These are phyloP conservation scores for Neogale vison DNA, from an alignment of 2,113 vertebrate genomes.

Conservation along the genomic window DNA sequence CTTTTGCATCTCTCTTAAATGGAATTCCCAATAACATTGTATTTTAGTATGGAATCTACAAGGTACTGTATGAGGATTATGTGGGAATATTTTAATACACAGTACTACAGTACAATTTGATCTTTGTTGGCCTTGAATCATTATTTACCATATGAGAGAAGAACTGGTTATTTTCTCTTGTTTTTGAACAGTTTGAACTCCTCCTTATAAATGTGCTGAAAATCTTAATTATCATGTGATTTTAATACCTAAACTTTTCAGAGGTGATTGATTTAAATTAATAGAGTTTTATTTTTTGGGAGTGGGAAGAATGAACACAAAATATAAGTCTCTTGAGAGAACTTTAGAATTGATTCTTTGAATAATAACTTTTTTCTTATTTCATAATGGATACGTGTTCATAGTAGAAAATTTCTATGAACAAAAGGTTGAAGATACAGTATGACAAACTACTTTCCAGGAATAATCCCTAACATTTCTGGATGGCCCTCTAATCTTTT, in stretches of 20 bases:
- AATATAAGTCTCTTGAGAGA: not conserved
- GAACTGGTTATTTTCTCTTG: not conserved
- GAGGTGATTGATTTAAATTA: conserved; percentile 42
- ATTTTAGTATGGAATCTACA: conserved; percentile 1
- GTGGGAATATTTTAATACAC: not conserved
- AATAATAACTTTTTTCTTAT: not conserved
- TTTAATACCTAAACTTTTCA: conserved; percentile 43
- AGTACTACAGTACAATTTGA: conserved; percentile 25
- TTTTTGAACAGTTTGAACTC: conserved; percentile 45
- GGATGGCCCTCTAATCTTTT: not conserved
- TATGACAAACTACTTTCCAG: not conserved
- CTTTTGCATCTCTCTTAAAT: not conserved
- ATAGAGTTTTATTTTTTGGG: conserved; percentile 37
- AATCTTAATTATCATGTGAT: conserved; percentile 47
- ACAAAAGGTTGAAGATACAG: conserved; percentile 5
- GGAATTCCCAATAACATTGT: not conserved
- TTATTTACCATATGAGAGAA: not conserved
- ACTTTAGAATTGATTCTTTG: conserved; percentile 51
- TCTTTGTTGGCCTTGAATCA: conserved; percentile 23
- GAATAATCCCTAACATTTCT: not conserved
- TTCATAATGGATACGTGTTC: not conserved
- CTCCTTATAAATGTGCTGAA: conserved; percentile 29
- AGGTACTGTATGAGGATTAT: not conserved
- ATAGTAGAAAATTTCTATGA: conserved; percentile 28
- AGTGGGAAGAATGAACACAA: conserved; percentile 32